A percentile compares a stretch with the other conserved stretches of the same genome.
Conservation (phyloP, 2,113 vertebrate species). For the Cettia cetti region DNA sequence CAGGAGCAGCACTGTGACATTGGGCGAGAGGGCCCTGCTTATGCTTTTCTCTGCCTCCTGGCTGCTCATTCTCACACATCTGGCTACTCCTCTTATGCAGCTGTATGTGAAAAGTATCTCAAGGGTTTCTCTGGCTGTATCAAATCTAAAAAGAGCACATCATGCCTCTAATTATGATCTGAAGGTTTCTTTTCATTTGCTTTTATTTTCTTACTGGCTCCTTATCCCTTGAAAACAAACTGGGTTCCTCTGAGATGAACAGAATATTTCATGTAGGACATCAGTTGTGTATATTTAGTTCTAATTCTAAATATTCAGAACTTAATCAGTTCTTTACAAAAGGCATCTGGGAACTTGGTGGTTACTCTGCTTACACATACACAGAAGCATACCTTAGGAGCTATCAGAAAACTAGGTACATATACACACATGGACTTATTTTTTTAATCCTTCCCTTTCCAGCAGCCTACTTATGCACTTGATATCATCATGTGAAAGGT, state of each 20-base stretch:
- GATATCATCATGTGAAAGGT: background rate
- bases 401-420: accelerated
- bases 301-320: background rate
- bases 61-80: background rate
- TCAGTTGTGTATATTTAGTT: background rate
- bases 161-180: background rate
- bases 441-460: background rate
- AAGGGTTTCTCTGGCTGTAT: background rate
- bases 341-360: background rate
- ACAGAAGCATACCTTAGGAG: background rate
- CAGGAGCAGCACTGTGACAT: no score
- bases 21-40: background rate
- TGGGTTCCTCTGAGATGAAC: background rate
- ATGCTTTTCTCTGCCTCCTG: background rate
- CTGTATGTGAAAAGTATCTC: background rate
- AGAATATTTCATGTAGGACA: background rate
- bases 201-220: background rate
- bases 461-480: background rate
- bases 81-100: background rate
- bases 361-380: background rate
- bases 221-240: background rate
- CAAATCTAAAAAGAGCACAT: background rate
- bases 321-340: background rate
- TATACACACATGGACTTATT: accelerated
- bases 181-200: background rate